Evolutionary conservation across 2,113 vertebrate species (phyloP), one percentile per base, ranked within the genome.

Genomic region (Chroicocephalus ridibundus): DNA sequence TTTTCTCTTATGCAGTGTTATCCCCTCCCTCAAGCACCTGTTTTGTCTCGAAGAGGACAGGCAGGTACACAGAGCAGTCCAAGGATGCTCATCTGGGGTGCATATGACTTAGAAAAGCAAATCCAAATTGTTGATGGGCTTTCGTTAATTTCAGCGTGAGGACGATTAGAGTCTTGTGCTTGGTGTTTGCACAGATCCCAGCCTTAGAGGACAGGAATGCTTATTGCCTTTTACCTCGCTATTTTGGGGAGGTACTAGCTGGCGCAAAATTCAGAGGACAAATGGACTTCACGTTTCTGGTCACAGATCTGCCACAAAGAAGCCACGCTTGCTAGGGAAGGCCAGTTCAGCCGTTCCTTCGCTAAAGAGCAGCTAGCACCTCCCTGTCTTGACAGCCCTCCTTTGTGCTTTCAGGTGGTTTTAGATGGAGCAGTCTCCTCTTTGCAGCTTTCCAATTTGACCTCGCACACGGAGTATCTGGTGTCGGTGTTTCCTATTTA

Each of bases 401-500:
- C 36, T 78, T 42, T 86, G 32, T 95, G 51, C 74, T 95, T 97
- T 20, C 97, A 99, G 99, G 98, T 99, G 89, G 97, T 98, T 42
- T 36, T 99, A 54, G 98, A 98, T 2, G 99, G 99, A 60, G 93
- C 97, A 3, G 80, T 95, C 18, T 98, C 98, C 27, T 98, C 98
- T 1, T 40, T 95, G 19, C 94, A 97, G 81, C 98, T 99, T 22
- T 96, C 96, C 46, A 98, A 98, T 71, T 95, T 99, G 91, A 98
- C 98, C 27, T 98, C 99, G 0, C 98, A 98, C 94, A 99, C 99
- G 0, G 98, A 99, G 69, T 99, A 99, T 81, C 97, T 99, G 66
- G 79, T 99, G 49, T 99, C 99, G 0, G 98, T 99, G 97, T 97
- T 99, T 66, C 99, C 99, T 1, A 88, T 99, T 47, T 98, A 98